These are phyloP conservation scores for Brachyrhaphis roseni DNA, from an alignment of 2,797 vertebrate species.

Conservation along the genomic window DNA sequence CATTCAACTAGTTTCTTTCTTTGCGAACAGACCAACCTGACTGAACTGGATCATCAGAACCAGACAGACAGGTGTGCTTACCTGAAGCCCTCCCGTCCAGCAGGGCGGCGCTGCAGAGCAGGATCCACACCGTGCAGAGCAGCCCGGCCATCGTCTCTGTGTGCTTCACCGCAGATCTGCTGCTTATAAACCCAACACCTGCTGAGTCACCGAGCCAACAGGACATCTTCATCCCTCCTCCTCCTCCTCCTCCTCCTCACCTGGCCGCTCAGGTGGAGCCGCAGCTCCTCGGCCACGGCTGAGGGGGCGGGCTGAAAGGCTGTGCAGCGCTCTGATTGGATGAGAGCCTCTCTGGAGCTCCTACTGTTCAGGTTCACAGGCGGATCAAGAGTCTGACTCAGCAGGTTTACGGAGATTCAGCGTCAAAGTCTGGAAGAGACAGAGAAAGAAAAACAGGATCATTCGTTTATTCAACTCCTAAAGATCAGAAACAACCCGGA, in stretches of 20 bases:
- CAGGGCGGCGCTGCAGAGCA: conserved; percentile 40
- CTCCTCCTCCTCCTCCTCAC: conserved; percentile 13
- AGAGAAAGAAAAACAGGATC: no score
- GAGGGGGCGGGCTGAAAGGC: not conserved
- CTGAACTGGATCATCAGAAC: not conserved
- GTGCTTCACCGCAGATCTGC: conserved; percentile 20
- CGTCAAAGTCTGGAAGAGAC: not conserved
- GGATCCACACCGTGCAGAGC: conserved; percentile 40
- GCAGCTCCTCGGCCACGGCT: conserved; percentile 32
- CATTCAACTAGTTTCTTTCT: not conserved
- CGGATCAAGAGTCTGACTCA: not conserved
- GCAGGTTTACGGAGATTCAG: not conserved
- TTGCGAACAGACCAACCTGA: not conserved
- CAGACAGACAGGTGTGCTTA: conserved; percentile 23
- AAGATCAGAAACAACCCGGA: no score
- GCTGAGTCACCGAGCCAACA: conserved; percentile 58
- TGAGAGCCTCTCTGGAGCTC: conserved; percentile 3
- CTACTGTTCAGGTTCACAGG: not conserved
- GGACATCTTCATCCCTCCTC: conserved; percentile 22
- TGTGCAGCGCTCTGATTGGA: conserved; percentile 44
- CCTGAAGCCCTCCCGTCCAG: conserved; percentile 63
- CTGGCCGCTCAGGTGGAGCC: conserved; percentile 16
- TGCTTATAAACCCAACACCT: conserved; percentile 54
- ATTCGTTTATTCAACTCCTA: no score
- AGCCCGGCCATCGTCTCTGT: conserved; percentile 55